Percentiles rank a stretch among this genome's conserved stretches.
Conservation (phyloP, 1,140 invertebrate genomes). For the Bradynema listronoti region DNA sequence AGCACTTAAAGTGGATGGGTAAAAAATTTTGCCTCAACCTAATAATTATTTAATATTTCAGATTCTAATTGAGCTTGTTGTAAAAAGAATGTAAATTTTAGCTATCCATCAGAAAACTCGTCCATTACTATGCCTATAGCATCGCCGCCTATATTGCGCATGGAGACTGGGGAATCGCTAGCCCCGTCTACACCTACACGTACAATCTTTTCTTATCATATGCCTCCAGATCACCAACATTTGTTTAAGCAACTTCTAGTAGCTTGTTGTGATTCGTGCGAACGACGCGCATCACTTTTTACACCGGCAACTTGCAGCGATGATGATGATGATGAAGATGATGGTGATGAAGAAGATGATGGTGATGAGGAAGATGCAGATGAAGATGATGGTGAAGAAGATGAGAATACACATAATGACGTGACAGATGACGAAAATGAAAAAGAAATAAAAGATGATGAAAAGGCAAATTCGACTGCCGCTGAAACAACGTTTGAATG, state of each 20-base stretch:
- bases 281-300: conserved; percentile 45
- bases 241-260: conserved; percentile 53
- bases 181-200: conserved; percentile 1
- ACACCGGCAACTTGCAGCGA: conserved; percentile 2
- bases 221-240: conserved; percentile 23
- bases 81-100: no score
- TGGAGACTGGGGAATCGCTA: no score
- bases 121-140: background rate
- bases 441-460: conserved; percentile 13
- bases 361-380: background rate
- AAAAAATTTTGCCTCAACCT: no score
- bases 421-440: background rate
- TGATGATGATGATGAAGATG: background rate
- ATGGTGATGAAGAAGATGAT: conserved; percentile 8
- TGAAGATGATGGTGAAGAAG: conserved; percentile 28
- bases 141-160: no score
- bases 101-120: background rate
- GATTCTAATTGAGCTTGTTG: no score
- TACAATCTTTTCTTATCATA: conserved; percentile 11
- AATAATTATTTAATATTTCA: no score
- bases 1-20: no score
- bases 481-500: conserved; percentile 48
- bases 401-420: conserved; percentile 21
- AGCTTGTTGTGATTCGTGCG: conserved; percentile 51
- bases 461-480: conserved; percentile 27